A percentile compares a stretch with the other conserved stretches of the same genome.
These are phyloP conservation scores for Apodemus speciosus DNA, from an alignment of 2,113 vertebrate species.

Conservation along the genomic window DNA sequence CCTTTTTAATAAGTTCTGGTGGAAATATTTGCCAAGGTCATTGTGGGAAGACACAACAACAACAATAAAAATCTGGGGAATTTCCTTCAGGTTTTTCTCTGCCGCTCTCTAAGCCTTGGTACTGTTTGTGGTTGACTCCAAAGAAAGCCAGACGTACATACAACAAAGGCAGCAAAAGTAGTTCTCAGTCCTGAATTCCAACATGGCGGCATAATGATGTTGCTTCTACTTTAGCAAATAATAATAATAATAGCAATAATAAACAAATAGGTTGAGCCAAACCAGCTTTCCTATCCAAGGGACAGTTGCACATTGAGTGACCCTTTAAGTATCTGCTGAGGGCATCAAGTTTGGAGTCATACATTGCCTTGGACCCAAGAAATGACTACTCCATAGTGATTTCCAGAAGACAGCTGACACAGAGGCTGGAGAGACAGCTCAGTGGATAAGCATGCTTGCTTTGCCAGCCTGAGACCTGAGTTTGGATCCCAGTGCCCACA, in stretches of 20 bases:
- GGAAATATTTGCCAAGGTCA: background rate
- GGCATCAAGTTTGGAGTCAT: background rate
- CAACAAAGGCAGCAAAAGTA: slow-evolving; percentile 10
- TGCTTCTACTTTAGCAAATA: slow-evolving; percentile 54
- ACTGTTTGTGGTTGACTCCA: slow-evolving; percentile 66
- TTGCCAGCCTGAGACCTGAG: background rate
- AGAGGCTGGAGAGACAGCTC: background rate
- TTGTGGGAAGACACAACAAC: background rate
- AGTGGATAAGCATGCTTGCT: background rate
- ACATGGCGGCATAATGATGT: slow-evolving; percentile 36
- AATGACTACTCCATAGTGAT: background rate
- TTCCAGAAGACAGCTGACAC: slow-evolving; percentile 4
- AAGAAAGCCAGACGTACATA: slow-evolving; percentile 61
- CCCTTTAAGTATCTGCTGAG: slow-evolving; percentile 7
- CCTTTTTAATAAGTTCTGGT: slow-evolving; percentile 2
- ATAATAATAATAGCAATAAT: background rate
- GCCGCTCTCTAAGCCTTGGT: background rate
- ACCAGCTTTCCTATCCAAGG: slow-evolving; percentile 13
- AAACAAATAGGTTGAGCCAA: slow-evolving; percentile 40
- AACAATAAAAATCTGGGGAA: background rate
- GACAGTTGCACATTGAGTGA: background rate
- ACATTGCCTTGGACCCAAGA: slow-evolving; percentile 17
- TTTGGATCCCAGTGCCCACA: background rate
- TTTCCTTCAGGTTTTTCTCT: slow-evolving; percentile 9
- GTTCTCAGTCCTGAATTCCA: slow-evolving; percentile 33